Evolutionary conservation across 2,888 invertebrate species (phyloP).

Genomic region (Mimas tiliae): DNA sequence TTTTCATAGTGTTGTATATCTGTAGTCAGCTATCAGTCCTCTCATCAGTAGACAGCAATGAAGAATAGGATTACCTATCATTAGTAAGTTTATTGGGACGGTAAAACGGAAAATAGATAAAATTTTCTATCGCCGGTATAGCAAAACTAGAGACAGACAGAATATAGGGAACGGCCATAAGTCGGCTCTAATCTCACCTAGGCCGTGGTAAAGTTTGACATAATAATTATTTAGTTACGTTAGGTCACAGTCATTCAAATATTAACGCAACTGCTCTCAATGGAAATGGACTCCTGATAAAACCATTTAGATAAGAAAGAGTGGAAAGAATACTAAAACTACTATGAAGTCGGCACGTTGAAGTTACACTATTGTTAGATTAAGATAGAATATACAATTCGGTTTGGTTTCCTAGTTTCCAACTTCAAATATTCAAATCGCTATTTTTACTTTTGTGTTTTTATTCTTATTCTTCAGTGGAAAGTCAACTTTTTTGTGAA

Average conservation of each 20-base stretch:
- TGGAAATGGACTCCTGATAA: neutral
- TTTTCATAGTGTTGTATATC: too few relatives aligned
- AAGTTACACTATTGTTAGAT: neutral
- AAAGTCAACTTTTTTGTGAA: neutral
- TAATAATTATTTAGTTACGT: slow-evolving; percentile 25
- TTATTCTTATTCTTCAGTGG: neutral
- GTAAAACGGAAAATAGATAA: too few relatives aligned
- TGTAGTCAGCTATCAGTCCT: too few relatives aligned
- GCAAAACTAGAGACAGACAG: too few relatives aligned
- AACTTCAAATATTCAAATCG: neutral
- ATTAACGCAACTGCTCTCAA: neutral
- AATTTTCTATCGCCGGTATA: too few relatives aligned
- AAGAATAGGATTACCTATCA: too few relatives aligned
- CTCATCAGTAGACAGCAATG: too few relatives aligned
- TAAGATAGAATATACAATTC: neutral
- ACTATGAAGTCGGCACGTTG: neutral
- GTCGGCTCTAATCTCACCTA: slow-evolving; percentile 5
- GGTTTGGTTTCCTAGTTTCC: neutral
- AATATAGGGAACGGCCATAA: too few relatives aligned
- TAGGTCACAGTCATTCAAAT: neutral
- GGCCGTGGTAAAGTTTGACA: slow-evolving; percentile 6
- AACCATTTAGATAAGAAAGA: neutral
- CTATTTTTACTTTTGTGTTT: too few relatives aligned
- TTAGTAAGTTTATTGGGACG: too few relatives aligned
- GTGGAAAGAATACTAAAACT: neutral